Conservation (phyloP, 2,888 invertebrate genomes). For the Sminthurinus aureus region DNA sequence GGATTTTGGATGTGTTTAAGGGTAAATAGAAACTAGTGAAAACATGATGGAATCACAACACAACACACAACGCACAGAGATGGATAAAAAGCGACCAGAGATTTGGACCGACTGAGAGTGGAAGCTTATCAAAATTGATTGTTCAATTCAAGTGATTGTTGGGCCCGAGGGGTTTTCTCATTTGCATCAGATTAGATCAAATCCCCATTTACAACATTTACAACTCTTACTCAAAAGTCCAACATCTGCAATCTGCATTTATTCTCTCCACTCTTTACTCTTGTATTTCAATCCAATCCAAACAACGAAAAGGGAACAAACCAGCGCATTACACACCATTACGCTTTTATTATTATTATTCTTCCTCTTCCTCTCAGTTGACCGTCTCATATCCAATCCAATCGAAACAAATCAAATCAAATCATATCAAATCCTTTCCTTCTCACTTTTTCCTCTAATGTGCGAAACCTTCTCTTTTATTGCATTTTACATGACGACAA, state of each 20-base stretch:
- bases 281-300: background rate
- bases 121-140: constrained; percentile 18
- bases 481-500: no score
- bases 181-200: constrained; percentile 38
- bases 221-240: background rate
- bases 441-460: background rate
- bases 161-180: constrained; percentile 5
- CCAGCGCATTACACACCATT: background rate
- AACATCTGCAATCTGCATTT: background rate
- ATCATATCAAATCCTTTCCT: background rate
- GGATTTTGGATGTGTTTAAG: no score
- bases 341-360: background rate
- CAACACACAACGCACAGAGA: no score
- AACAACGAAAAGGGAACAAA: constrained; percentile 1
- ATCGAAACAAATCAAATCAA: no score
- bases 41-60: no score
- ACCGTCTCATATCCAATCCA: no score
- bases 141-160: constrained; percentile 20
- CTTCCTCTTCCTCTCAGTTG: background rate
- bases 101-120: background rate
- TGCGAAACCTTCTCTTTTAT: background rate
- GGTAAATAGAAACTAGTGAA: no score
- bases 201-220: constrained; percentile 29
- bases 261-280: no score
- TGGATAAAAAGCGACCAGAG: background rate